Evolutionary conservation across 2,888 invertebrate genomes (phyloP).

Genomic region (Blastobasis adustella): DNA sequence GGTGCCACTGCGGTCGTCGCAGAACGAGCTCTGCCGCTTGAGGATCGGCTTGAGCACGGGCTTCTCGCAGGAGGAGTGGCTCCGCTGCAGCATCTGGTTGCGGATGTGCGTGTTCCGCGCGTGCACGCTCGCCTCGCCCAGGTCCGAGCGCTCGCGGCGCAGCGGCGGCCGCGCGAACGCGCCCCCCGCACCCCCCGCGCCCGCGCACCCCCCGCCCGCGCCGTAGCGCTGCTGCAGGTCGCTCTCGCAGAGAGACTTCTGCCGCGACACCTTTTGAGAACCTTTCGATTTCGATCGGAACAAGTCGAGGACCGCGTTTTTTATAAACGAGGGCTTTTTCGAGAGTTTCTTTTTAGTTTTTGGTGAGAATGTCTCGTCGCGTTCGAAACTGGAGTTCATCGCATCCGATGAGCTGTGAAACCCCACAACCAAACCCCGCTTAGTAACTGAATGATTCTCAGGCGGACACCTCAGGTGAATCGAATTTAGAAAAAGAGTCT

Average conservation of each 20-base stretch:
- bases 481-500: slow-evolving; percentile 39
- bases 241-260: slow-evolving; percentile 67
- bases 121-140: slow-evolving; percentile 56
- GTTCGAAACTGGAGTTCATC: slow-evolving; percentile 69
- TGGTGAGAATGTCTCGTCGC: slow-evolving; percentile 68
- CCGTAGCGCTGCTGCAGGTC: slow-evolving; percentile 60
- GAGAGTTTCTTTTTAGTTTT: slow-evolving; percentile 75
- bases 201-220: slow-evolving; percentile 52
- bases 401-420: slow-evolving; percentile 70
- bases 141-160: slow-evolving; percentile 65
- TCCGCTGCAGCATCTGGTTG: slow-evolving; percentile 66
- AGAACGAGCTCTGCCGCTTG: slow-evolving; percentile 68
- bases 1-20: slow-evolving; percentile 63
- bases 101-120: slow-evolving; percentile 61
- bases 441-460: slow-evolving; percentile 62
- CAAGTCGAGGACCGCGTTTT: slow-evolving; percentile 70
- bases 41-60: slow-evolving; percentile 63
- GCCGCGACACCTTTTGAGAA: slow-evolving; percentile 65
- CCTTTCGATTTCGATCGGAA: slow-evolving; percentile 71
- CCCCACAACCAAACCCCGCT: slow-evolving; percentile 72
- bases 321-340: slow-evolving; percentile 72
- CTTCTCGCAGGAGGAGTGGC: slow-evolving; percentile 68
- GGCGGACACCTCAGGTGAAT: slow-evolving; percentile 47
- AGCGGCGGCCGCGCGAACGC: slow-evolving; percentile 38
- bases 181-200: slow-evolving; percentile 43